Conservation (phyloP, 1,140 invertebrate species). For the Vanessa tameamea region DNA sequence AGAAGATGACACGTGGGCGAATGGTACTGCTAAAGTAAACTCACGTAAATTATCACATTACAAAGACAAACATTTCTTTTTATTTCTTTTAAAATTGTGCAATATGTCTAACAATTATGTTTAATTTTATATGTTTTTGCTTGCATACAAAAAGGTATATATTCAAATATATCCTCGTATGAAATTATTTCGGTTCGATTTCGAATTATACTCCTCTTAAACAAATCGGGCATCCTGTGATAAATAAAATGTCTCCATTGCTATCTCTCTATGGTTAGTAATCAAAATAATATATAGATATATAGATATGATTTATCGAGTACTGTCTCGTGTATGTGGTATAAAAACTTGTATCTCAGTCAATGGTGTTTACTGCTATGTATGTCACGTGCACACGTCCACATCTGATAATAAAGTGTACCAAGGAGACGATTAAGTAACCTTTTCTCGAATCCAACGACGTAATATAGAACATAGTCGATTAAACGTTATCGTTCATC, state of each 20-base stretch:
- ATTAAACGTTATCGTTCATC: conserved; percentile 7
- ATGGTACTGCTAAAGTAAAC: background rate
- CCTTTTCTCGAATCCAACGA: conserved; percentile 16
- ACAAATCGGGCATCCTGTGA: too few relatives aligned
- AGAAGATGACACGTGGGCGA: conserved; percentile 1
- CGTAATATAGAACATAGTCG: conserved; percentile 8
- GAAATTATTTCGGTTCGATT: too few relatives aligned
- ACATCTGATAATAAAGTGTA: conserved; percentile 73
- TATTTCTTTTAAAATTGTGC: background rate
- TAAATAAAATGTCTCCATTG: too few relatives aligned
- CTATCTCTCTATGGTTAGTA: background rate
- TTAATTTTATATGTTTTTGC: too few relatives aligned
- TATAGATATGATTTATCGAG: background rate
- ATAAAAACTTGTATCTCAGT: conserved; percentile 48
- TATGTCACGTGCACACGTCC: conserved; percentile 60
- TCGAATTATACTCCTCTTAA: too few relatives aligned
- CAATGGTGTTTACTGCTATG: conserved; percentile 61
- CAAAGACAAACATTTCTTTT: background rate
- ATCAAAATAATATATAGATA: background rate
- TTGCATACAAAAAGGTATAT: too few relatives aligned
- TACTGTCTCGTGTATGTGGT: conserved; percentile 18
- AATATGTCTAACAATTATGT: too few relatives aligned
- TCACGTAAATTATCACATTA: background rate
- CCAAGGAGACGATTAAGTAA: conserved; percentile 74
- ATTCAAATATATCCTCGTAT: too few relatives aligned